Conservation (phyloP, 2,113 vertebrate genomes). For the Clarias gariepinus region DNA sequence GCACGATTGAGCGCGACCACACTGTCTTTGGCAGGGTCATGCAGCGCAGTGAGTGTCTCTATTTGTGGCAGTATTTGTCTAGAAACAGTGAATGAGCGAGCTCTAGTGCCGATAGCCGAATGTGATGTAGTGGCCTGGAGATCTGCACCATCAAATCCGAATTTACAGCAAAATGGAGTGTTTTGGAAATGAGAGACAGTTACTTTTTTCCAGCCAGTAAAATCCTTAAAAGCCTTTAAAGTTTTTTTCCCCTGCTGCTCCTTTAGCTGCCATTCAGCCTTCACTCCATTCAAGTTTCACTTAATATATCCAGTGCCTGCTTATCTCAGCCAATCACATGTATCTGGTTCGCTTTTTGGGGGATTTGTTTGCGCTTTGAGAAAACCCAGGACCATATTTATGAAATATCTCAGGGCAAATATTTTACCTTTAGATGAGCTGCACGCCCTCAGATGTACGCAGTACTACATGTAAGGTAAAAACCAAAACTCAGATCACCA, state of each 20-base stretch:
- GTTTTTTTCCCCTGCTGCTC: background rate
- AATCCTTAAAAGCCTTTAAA: background rate
- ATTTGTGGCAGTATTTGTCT: background rate
- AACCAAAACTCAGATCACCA: background rate
- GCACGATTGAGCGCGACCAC: constrained; percentile 93
- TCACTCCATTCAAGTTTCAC: constrained; percentile 5
- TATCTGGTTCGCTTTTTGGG: background rate
- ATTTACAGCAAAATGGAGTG: background rate
- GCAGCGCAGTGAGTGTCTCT: constrained; percentile 85
- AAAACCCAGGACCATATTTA: constrained; percentile 9
- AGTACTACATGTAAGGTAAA: background rate
- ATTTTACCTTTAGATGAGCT: background rate
- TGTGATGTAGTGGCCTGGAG: background rate
- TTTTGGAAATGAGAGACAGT: background rate
- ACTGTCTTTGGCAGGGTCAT: constrained; percentile 94
- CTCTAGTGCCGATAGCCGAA: background rate
- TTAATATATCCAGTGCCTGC: constrained; percentile 14
- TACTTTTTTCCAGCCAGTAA: background rate
- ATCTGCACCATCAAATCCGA: background rate
- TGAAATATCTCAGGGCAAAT: constrained; percentile 1
- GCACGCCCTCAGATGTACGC: too few species aligned
- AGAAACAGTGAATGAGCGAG: background rate
- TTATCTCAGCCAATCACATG: constrained; percentile 26
- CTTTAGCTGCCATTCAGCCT: constrained; percentile 1
- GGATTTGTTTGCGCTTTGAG: constrained; percentile 14